Evolutionary conservation across 2,888 invertebrate genomes (phyloP).

Genomic region (Anticlea derivata): DNA sequence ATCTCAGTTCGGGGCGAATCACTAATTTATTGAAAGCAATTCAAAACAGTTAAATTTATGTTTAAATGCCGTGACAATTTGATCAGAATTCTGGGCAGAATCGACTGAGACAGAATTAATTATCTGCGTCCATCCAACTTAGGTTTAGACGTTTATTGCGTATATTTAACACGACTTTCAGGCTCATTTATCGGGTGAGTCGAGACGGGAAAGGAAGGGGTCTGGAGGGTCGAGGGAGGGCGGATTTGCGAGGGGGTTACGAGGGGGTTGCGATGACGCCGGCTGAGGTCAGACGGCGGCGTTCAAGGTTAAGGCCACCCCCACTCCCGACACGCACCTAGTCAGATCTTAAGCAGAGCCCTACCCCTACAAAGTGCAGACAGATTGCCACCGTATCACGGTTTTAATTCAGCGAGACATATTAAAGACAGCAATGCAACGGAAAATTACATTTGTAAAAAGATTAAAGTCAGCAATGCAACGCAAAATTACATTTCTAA

Average conservation of each 20-base stretch:
- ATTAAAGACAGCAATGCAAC: constrained; percentile 1
- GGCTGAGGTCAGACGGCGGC: constrained; percentile 70
- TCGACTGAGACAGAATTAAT: constrained; percentile 30
- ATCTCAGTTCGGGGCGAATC: too few species aligned
- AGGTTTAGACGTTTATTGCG: constrained; percentile 48
- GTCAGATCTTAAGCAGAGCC: constrained; percentile 42
- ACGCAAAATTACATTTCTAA: constrained; percentile 10
- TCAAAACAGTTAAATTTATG: too few species aligned
- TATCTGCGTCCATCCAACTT: constrained; percentile 34
- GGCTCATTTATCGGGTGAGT: constrained; percentile 59
- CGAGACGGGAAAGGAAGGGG: constrained; percentile 53
- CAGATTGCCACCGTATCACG: constrained; percentile 17
- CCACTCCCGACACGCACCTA: constrained; percentile 48
- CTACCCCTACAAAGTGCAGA: constrained; percentile 39
- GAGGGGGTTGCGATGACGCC: constrained; percentile 49
- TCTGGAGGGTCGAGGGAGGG: constrained; percentile 43
- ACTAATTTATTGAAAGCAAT: too few species aligned
- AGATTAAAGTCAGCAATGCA: constrained; percentile 1
- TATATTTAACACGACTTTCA: constrained; percentile 62
- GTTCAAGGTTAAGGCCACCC: constrained; percentile 80
- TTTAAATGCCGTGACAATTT: neutral
- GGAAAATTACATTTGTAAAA: constrained; percentile 12
- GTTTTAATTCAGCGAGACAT: constrained; percentile 13
- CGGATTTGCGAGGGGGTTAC: constrained; percentile 41
- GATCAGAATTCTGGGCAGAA: constrained; percentile 20